phyloP scores from a whole-genome alignment of 1,140 invertebrate species.

The Drosophila oshimai region DNA sequence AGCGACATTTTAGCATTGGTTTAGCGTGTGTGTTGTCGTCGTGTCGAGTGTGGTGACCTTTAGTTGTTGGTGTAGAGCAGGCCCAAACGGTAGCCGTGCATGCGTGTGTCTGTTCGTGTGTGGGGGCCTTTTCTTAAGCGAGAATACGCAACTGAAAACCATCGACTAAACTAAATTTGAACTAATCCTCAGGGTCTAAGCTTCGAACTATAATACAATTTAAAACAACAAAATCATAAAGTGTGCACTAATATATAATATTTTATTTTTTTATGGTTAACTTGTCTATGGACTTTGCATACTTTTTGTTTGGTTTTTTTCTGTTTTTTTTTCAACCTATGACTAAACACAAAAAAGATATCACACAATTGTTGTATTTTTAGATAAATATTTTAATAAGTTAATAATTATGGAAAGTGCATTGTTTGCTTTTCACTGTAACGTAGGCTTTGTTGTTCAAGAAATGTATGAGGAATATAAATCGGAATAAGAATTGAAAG shows the following conservation, averaged over 20 bases:
- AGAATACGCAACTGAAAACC: constrained; percentile 17
- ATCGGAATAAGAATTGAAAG: constrained; percentile 64
- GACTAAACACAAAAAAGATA: constrained; percentile 60
- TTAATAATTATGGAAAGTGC: constrained; percentile 35
- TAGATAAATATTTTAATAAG: constrained; percentile 38
- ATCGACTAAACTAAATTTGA: constrained; percentile 41
- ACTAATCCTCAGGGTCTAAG: constrained; percentile 22
- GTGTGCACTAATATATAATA: constrained; percentile 30
- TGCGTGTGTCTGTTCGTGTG: constrained; percentile 20
- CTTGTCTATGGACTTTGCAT: constrained; percentile 36
- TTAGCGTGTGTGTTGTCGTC: constrained; percentile 11
- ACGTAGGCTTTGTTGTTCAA: constrained; percentile 18
- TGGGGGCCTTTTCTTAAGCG: constrained; percentile 4
- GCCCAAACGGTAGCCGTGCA: constrained; percentile 1
- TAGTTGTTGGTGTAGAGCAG: constrained; percentile 26
- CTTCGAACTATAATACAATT: constrained; percentile 8
- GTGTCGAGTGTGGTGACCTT: constrained; percentile 20
- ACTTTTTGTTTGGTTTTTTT: constrained; percentile 51
- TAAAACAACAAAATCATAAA: constrained; percentile 26
- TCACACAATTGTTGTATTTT: constrained; percentile 60
- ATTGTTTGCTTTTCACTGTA: constrained; percentile 46
- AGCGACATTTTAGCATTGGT: constrained; percentile 71
- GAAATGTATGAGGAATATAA: constrained; percentile 50
- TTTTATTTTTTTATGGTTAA: constrained; percentile 26
- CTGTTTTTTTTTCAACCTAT: constrained; percentile 49